Base-by-base conservation (phyloP, 2,888 invertebrate species). In the Dyspetes luteomarginatus region DNA sequence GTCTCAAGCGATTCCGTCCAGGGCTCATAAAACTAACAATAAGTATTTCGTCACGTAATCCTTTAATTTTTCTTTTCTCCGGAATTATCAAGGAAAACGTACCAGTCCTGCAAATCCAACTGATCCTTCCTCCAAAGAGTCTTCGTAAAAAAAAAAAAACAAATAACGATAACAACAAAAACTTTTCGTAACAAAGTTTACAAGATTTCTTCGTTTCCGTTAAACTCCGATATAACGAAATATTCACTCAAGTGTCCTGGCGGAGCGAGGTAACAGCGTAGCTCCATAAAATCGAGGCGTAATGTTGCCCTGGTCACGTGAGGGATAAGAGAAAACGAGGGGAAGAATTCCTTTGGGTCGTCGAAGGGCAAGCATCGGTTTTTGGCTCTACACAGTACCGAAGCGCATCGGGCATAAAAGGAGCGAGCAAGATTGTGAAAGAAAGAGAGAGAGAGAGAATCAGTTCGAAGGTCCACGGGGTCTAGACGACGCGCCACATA, bases 401-500 rank as follows among this genome's bases (percentile, higher is more conserved):
- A 24, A 24, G 55, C 48, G 55, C 45, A 36, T 45, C 58, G 52
- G 26, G 24, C 22, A 43, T 22, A n/a, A 41, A 17, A 56, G 73
- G 52, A 43, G 56, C 17, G 17, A 9, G 22, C 9, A 24, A 45
- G 65, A 19, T 12, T 41, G 9, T 22, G 41, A 22, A 52, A 24
- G 43, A 62, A 24, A 50, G 26, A 60, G 48, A 24, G 12, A 36
- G 22, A 15, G 52, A 9, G 28, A 43, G 50, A 71, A 26, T 24
- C 15, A 3, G 24, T 43, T 48, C 17, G 73, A 79, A 69, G 50
- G 73, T 71, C 64, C 60, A 72, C 68, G 15, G 56, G 69, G 72
- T 77, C 81, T 81, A 69, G 81, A 71, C 80, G 80, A 62, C 76
- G 74, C 52, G 56, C 28, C 55, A 48, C 45, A 36, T 43, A 64